phyloP scores from a whole-genome alignment of 2,797 vertebrate species.

The Philypnodon macrostomus region DNA sequence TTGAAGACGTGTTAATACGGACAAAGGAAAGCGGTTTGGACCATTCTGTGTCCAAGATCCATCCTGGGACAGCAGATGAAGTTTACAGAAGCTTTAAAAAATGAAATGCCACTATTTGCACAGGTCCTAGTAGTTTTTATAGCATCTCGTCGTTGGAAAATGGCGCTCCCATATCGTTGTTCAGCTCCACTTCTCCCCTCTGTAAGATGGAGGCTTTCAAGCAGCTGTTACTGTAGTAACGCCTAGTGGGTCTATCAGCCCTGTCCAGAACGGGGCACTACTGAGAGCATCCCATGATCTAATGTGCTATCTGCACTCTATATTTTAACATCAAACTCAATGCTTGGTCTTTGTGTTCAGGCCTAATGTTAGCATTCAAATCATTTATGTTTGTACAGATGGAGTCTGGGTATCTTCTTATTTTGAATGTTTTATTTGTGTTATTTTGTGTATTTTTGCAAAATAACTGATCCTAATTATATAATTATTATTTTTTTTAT shows the following conservation, averaged over 20 bases:
- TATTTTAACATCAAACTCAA: constrained; percentile 19
- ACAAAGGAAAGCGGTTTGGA: neutral
- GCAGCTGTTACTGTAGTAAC: constrained; percentile 72
- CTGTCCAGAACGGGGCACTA: constrained; percentile 70
- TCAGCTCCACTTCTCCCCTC: constrained; percentile 41
- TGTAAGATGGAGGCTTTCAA: constrained; percentile 71
- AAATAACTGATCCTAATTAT: neutral
- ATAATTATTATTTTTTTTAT: too few relatives aligned
- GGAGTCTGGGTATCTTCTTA: too few relatives aligned
- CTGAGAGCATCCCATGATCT: constrained; percentile 52
- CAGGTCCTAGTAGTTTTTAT: constrained; percentile 8
- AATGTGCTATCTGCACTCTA: constrained; percentile 29
- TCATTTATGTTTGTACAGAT: too few relatives aligned
- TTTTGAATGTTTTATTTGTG: too few relatives aligned
- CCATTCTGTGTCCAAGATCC: constrained; percentile 6
- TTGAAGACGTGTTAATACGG: constrained; percentile 23
- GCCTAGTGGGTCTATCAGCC: constrained; percentile 50
- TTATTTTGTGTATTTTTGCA: neutral
- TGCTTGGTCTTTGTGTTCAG: constrained; percentile 26
- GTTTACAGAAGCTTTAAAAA: constrained; percentile 3
- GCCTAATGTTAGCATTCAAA: constrained; percentile 48
- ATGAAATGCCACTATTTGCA: neutral
- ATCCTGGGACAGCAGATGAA: constrained; percentile 15
- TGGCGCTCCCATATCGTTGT: constrained; percentile 59
- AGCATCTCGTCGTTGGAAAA: constrained; percentile 42